Base-by-base conservation (phyloP, 1,140 invertebrate genomes). In the Orius insidiosus region DNA sequence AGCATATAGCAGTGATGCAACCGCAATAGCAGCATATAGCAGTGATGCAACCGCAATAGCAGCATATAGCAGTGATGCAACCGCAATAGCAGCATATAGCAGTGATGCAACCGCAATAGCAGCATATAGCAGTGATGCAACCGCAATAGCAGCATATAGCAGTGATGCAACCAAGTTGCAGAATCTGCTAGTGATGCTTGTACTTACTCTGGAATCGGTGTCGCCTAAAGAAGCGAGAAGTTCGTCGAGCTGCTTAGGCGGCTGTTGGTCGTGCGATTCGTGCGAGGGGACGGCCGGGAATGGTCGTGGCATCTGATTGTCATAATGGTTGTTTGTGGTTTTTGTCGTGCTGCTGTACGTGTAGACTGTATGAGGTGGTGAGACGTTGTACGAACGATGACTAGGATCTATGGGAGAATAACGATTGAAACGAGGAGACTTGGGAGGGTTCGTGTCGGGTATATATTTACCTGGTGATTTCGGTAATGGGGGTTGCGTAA, bases 211-310 rank as follows among this genome's bases (percentile, higher is more conserved):
- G n/a, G n/a, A n/a, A n/a, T n/a, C n/a, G n/a, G n/a, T n/a, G n/a
- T n/a, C n/a, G n/a, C n/a, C n/a, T n/a, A n/a, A n/a, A n/a, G 74
- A 74, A 10, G 84, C 82, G 69, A 88, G 75, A 14, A 87, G 68
- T 18, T 87, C 81, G 51, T 87, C 82, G 34, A 87, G 62, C 49
- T 72, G 72, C 59, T 81, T 82, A 1, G 85, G 84, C 15, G 65
- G 63, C 15, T 59, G 58, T 40, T 49, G 80, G 70, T 55, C 65
- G n/a, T n/a, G n/a, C n/a, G n/a, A n/a, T n/a, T n/a, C n/a, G n/a
- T n/a, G n/a, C 54, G 58, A 41, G 52, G 63, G 53, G 15, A 54
- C 61, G 65, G 60, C 67, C 33, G 67, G 70, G 53, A 71, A 70
- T 45, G 62, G 64, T 52, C 51, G 62, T 31, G 64, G 64, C 33